Evolutionary conservation across 2,113 vertebrate species (phyloP).

Genomic region (Microtus ochrogaster): DNA sequence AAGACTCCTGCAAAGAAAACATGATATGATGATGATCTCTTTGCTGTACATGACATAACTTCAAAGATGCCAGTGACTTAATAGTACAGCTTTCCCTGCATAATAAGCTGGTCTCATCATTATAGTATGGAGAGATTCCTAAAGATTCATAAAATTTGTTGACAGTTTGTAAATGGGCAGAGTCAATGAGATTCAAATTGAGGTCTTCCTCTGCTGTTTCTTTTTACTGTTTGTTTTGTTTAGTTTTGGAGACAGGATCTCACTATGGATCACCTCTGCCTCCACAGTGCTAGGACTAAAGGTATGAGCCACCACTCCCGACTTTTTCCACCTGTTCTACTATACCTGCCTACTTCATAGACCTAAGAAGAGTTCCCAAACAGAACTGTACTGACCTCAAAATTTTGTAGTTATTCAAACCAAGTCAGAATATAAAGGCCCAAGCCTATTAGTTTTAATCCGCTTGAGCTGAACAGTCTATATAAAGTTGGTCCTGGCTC

Average conservation of each 20-base stretch:
- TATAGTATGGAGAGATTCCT: slow-evolving; percentile 40
- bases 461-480: neutral
- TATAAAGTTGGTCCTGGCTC: slow-evolving; percentile 18
- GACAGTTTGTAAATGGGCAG: slow-evolving; percentile 26
- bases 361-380: neutral
- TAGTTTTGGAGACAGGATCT: neutral
- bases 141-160: slow-evolving; percentile 14
- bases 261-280: neutral
- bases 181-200: slow-evolving; percentile 37
- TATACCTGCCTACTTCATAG: neutral
- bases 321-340: neutral
- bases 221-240: neutral
- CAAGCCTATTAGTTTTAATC: slow-evolving; percentile 37
- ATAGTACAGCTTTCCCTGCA: neutral
- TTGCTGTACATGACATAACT: slow-evolving; percentile 7
- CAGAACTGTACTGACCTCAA: neutral
- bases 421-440: slow-evolving; percentile 14
- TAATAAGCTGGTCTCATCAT: slow-evolving; percentile 26
- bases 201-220: neutral
- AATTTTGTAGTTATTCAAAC: slow-evolving; percentile 41
- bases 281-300: neutral
- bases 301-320: neutral
- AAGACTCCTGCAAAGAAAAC: slow-evolving; percentile 9
- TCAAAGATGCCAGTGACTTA: neutral
- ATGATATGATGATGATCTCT: slow-evolving; percentile 28